Conservation (phyloP, 2,113 vertebrate species). For the Barnardius zonarius region DNA sequence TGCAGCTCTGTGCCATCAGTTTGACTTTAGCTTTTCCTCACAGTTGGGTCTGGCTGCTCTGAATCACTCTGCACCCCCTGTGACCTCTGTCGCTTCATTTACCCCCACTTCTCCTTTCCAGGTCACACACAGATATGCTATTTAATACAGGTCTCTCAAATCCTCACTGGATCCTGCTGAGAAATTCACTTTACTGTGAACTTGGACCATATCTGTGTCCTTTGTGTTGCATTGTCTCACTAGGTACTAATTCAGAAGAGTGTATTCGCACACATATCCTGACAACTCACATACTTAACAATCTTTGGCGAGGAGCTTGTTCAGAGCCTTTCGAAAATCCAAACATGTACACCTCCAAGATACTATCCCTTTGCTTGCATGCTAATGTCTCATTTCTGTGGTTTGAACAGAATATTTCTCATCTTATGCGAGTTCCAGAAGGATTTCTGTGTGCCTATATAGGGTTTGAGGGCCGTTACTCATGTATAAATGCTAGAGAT, state of each 20-base stretch:
- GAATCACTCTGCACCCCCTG: background rate
- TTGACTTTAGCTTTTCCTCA: background rate
- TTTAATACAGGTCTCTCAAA: background rate
- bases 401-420: background rate
- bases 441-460: background rate
- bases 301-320: background rate
- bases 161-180: background rate
- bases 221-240: background rate
- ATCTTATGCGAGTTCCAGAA: background rate
- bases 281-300: background rate
- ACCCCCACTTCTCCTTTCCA: background rate
- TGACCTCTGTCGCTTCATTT: background rate
- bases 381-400: background rate
- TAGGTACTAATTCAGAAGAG: background rate
- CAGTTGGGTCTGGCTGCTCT: background rate
- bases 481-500: background rate
- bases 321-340: conserved; percentile 10
- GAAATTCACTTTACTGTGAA: background rate
- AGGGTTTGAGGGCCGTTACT: background rate
- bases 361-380: background rate
- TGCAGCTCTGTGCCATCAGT: background rate
- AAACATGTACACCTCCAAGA: background rate
- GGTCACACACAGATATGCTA: background rate
- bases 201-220: background rate
- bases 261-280: background rate